Conservation (phyloP, 2,888 invertebrate genomes). For the Metellina segmentata region DNA sequence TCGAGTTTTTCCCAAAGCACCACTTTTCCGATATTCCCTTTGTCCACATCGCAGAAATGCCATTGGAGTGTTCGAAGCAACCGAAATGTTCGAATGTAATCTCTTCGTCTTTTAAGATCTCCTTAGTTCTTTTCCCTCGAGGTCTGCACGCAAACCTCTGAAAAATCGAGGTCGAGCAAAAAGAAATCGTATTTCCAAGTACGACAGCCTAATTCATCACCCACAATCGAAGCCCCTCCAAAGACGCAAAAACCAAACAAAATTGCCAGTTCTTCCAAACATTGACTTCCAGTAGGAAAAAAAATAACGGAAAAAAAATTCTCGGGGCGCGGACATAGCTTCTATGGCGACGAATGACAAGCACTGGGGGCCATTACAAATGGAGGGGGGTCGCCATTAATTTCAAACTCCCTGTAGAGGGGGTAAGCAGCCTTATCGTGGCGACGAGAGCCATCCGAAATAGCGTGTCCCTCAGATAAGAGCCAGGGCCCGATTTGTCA, state of each 20-base stretch:
- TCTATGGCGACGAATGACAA: slow-evolving; percentile 53
- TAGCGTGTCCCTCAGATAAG: slow-evolving; percentile 68
- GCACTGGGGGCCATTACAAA: slow-evolving; percentile 55
- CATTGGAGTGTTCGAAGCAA: no score
- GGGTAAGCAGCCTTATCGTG: slow-evolving; percentile 50
- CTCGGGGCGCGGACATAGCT: slow-evolving; percentile 24
- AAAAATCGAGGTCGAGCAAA: neutral
- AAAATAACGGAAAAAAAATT: slow-evolving; percentile 35
- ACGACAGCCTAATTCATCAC: slow-evolving; percentile 61
- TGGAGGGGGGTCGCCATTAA: slow-evolving; percentile 64
- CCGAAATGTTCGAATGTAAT: no score
- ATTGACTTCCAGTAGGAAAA: slow-evolving; percentile 12
- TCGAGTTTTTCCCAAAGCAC: no score
- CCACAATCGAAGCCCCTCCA: slow-evolving; percentile 47
- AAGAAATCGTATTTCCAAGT: slow-evolving; percentile 38
- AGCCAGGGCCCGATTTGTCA: slow-evolving; percentile 67
- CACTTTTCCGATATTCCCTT: no score
- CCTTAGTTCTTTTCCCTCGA: no score
- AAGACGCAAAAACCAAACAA: slow-evolving; percentile 41
- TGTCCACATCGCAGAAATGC: no score
- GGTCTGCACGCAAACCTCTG: no score
- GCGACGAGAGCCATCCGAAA: slow-evolving; percentile 55
- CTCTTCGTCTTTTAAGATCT: no score
- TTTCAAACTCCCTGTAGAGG: slow-evolving; percentile 66
- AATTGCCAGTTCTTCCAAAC: slow-evolving; percentile 48